Evolutionary conservation across 2,113 vertebrate species (phyloP), one percentile per base, ranked within the genome.

Genomic region (Sebastes schlegelii): DNA sequence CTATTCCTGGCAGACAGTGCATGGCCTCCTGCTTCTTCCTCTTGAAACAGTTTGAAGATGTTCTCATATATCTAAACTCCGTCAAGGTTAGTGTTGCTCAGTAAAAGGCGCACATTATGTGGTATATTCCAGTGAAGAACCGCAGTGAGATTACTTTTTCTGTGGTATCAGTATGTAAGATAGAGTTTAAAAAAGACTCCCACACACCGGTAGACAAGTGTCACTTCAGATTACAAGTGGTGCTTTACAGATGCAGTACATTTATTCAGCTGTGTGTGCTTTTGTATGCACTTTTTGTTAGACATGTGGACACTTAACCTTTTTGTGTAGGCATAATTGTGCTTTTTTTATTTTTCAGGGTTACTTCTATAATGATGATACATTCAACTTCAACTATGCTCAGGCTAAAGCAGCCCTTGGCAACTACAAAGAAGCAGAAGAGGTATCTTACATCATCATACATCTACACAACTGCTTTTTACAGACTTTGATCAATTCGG

Each of bases 11-110:
- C 43, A 95, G 98, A 80, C 98, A 98, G 88, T 99, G 98, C 89
- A 99, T 99, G 98, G 97, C 98, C 51, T 97, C 98, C 66, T 98
- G 96, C 88, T 99, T 98, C 93, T 99, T 99, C 92, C 96, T 99
- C 77, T 94, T 98, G 74, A 97, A 94, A 77, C 97, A 98, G 78
- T 99, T 99, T 96, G 96, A 96, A 88, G 98, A 99, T 80, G 98
- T 99, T 63, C 95, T 99, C 82, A 96, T 98, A 80, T 99, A 99
- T 94, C 97, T 99, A 85, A 97, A 99, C 94, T 99, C 98, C 34
- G 96, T 99, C 92, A 99, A 99, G 98, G 98, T 99, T 77, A 89
- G 86, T 75, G 13, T 42, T 58, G 60, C 54, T 65, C 65, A 61
- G 7, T 45, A 8, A 4, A 63, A 49, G 11, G 12, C 19, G 17